phyloP scores from a whole-genome alignment of 2,113 vertebrate genomes.

The Nothoprocta pentlandii region DNA sequence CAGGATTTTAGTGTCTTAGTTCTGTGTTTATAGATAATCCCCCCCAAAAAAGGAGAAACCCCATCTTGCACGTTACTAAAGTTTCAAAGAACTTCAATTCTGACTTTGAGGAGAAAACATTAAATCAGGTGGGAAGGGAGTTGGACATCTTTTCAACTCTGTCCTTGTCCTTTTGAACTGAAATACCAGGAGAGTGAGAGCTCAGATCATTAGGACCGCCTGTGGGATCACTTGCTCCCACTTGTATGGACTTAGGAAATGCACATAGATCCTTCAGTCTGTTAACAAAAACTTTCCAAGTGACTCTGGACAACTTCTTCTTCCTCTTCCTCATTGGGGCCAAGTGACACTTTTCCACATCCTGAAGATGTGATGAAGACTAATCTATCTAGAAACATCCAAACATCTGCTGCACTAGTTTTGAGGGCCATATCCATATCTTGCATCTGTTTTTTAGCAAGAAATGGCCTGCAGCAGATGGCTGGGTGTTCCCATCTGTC shows the following conservation, averaged over 20 bases:
- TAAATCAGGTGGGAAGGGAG: background rate
- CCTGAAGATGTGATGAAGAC: background rate
- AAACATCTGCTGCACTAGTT: background rate
- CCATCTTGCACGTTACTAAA: background rate
- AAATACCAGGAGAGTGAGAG: background rate
- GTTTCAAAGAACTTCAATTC: background rate
- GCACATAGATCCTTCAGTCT: rapidly evolving
- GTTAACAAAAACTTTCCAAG: background rate
- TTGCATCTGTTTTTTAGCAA: background rate
- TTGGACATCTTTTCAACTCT: background rate
- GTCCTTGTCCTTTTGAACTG: background rate
- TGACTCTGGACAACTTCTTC: background rate
- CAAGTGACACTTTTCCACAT: rapidly evolving
- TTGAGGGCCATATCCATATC: background rate
- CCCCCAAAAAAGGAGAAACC: background rate
- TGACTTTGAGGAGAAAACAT: background rate
- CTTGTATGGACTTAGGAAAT: background rate
- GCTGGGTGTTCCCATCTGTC: background rate
- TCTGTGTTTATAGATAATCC: background rate
- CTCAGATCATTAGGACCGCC: background rate
- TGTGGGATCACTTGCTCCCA: background rate
- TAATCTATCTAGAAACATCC: background rate
- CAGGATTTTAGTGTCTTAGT: background rate
- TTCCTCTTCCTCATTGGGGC: background rate
- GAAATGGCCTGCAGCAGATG: background rate